Conservation (phyloP, 2,113 vertebrate species). For the Aythya baeri region DNA sequence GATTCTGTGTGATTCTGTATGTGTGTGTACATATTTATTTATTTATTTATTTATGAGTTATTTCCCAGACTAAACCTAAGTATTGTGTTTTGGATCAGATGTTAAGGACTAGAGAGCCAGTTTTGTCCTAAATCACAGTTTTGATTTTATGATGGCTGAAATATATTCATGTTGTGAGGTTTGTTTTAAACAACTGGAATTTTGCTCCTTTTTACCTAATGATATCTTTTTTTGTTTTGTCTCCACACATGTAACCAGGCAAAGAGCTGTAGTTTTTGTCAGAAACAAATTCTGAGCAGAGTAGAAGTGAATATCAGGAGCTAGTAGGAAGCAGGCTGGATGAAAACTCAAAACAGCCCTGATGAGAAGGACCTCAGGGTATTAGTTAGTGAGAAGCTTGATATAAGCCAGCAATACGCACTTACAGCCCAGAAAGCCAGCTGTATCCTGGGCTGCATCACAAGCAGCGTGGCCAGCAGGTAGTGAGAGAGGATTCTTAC, state of each 20-base stretch:
- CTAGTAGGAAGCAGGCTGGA: neutral
- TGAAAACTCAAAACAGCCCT: too few relatives aligned
- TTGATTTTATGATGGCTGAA: neutral
- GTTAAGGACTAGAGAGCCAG: neutral
- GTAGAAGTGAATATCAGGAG: neutral
- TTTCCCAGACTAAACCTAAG: neutral
- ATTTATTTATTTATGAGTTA: neutral
- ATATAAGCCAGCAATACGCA: too few relatives aligned
- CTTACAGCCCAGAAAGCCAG: too few relatives aligned
- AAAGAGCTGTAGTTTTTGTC: neutral
- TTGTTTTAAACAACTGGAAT: neutral
- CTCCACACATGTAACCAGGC: neutral
- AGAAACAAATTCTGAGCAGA: neutral
- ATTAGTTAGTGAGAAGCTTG: too few relatives aligned
- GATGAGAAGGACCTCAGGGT: too few relatives aligned
- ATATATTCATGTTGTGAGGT: neutral
- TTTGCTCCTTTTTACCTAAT: neutral
- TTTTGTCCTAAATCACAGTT: neutral
- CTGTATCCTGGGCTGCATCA: too few relatives aligned
- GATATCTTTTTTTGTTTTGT: neutral
- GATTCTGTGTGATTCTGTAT: too few relatives aligned
- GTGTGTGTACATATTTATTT: neutral
- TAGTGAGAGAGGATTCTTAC: too few relatives aligned
- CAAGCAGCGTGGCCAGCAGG: too few relatives aligned
- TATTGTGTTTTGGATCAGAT: neutral